Evolutionary conservation across 2,888 invertebrate genomes (phyloP).

Genomic region (Drosophila anomalata): DNA sequence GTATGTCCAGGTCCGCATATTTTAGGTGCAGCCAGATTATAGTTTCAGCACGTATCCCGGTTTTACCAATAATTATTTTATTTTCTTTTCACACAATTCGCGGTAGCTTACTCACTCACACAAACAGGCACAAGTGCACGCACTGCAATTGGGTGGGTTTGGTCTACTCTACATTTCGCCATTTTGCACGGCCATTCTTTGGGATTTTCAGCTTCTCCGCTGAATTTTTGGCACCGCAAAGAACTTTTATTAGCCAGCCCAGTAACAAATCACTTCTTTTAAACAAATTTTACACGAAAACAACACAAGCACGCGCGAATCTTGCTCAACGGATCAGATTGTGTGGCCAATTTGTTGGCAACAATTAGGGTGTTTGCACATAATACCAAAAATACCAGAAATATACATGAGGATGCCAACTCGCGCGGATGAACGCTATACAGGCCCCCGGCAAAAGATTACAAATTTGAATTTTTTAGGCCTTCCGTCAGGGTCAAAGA

Average conservation of each 20-base stretch:
- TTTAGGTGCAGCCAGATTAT: not conserved
- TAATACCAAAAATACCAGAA: too few species aligned
- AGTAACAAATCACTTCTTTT: not conserved
- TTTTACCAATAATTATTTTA: constrained; percentile 2
- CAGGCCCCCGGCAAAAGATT: too few species aligned
- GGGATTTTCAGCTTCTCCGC: not conserved
- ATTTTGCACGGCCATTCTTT: not conserved
- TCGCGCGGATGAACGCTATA: too few species aligned
- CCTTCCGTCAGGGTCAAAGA: too few species aligned
- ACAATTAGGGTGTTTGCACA: too few species aligned
- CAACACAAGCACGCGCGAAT: constrained; percentile 1
- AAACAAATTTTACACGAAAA: not conserved
- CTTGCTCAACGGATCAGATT: not conserved
- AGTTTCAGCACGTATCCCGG: constrained; percentile 1
- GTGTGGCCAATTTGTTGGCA: too few species aligned
- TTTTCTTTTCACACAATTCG: constrained; percentile 1
- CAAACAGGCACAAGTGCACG: constrained; percentile 8
- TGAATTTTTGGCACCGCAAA: not conserved
- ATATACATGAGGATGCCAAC: too few species aligned
- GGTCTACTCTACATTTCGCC: constrained; percentile 1
- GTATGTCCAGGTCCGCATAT: not conserved
- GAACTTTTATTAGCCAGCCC: not conserved
- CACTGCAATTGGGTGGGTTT: constrained; percentile 17
- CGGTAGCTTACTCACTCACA: constrained; percentile 1
- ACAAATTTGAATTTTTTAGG: too few species aligned